Percentiles rank a stretch among this genome's conserved stretches.
Evolutionary conservation across 2,888 invertebrate species (phyloP).

Genomic region (Platypus cylindrus): DNA sequence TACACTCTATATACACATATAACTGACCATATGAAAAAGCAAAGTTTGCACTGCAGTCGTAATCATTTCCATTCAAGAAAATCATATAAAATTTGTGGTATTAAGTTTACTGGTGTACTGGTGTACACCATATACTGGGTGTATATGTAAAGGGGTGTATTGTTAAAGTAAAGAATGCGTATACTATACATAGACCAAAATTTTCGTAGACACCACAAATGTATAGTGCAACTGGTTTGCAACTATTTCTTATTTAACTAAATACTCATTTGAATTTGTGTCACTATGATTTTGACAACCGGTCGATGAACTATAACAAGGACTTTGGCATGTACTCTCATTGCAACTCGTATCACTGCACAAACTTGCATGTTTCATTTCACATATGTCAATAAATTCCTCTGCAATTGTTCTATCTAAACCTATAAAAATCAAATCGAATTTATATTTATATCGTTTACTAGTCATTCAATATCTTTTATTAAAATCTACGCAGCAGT

Average conservation of each 20-base stretch:
- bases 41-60: too few species aligned
- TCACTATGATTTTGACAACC: constrained; percentile 20
- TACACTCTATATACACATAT: too few species aligned
- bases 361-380: constrained; percentile 37
- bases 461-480: not conserved
- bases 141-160: too few species aligned
- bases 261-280: constrained; percentile 22
- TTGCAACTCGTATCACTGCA: constrained; percentile 24
- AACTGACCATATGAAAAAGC: too few species aligned
- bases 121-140: too few species aligned
- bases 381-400: constrained; percentile 50
- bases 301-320: constrained; percentile 11
- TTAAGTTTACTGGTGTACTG: too few species aligned
- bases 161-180: too few species aligned
- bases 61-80: too few species aligned
- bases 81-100: too few species aligned
- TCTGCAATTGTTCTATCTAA: constrained; percentile 50
- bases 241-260: constrained; percentile 19
- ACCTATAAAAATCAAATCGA: constrained; percentile 20
- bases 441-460: not conserved
- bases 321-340: constrained; percentile 19
- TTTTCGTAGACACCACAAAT: too few species aligned
- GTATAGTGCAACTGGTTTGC: not conserved
- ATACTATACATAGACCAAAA: too few species aligned
- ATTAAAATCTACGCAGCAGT: not conserved